Conservation (phyloP, 2,888 invertebrate genomes). For the Hirtodrosophila trivittata region DNA sequence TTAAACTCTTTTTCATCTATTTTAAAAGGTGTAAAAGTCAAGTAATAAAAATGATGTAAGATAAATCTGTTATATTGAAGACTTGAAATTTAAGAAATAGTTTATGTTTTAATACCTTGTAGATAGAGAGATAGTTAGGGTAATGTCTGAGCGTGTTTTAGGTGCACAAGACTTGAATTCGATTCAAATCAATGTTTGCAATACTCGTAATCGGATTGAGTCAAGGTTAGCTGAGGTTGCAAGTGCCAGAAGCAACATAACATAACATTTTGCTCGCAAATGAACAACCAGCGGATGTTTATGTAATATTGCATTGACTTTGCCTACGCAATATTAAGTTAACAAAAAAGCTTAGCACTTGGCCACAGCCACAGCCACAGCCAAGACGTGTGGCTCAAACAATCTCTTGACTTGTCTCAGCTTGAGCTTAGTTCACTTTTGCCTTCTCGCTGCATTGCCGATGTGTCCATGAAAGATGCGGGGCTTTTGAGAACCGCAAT, state of each 20-base stretch:
- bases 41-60: too few relatives aligned
- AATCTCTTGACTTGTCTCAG: conserved; percentile 17
- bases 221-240: conserved; percentile 17
- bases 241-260: conserved; percentile 17
- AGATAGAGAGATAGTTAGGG: too few relatives aligned
- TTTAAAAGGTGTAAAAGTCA: too few relatives aligned
- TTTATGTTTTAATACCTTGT: too few relatives aligned
- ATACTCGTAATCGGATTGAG: too few relatives aligned
- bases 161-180: too few relatives aligned
- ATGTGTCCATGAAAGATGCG: conserved; percentile 30
- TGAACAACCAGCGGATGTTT: conserved; percentile 37
- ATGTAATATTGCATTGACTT: conserved; percentile 35
- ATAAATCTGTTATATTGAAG: too few relatives aligned
- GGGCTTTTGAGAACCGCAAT: conserved; percentile 10
- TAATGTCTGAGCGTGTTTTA: too few relatives aligned
- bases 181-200: too few relatives aligned
- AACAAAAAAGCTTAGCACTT: conserved; percentile 26
- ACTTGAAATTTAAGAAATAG: too few relatives aligned
- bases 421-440: background rate
- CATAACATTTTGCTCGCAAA: background rate
- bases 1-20: too few relatives aligned
- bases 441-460: conserved; percentile 22
- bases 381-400: conserved; percentile 25
- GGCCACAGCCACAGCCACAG: conserved; percentile 17
- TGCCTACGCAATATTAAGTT: conserved; percentile 43